Evolutionary conservation across 2,113 vertebrate species (phyloP).

Genomic region (Macquaria ambigua): DNA sequence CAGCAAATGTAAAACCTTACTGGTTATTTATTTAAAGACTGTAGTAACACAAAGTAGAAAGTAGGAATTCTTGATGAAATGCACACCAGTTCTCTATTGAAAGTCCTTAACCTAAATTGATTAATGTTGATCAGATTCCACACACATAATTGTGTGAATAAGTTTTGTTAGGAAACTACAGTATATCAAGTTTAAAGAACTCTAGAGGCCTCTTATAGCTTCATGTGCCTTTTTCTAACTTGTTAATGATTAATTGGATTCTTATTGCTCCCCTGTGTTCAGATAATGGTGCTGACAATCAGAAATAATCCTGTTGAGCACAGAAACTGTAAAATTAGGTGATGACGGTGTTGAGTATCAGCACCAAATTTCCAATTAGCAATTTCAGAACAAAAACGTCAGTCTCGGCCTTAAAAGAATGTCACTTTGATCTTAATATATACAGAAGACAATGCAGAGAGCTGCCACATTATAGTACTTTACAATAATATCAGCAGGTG

Average conservation of each 20-base stretch:
- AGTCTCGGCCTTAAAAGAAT: background rate
- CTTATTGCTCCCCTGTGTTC: background rate
- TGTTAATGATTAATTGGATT: conserved; percentile 20
- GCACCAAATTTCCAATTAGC: background rate
- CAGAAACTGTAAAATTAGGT: background rate
- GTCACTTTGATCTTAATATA: conserved; percentile 3
- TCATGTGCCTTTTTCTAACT: background rate
- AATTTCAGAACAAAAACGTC: background rate
- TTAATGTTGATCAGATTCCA: conserved; percentile 26
- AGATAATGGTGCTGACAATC: background rate
- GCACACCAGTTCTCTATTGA: background rate
- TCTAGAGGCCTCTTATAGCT: background rate
- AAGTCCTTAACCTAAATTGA: too few species aligned
- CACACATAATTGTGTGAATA: background rate
- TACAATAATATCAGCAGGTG: conserved; percentile 31
- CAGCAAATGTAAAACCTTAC: background rate
- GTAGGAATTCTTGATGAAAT: too few species aligned
- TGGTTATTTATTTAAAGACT: background rate
- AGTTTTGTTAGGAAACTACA: background rate
- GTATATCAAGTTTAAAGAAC: background rate
- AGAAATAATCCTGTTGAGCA: background rate
- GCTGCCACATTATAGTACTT: background rate
- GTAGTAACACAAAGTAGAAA: background rate
- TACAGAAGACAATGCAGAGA: conserved; percentile 6
- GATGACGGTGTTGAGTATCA: background rate